A percentile compares a stretch with the other conserved stretches of the same genome.
Conservation (phyloP, 2,113 vertebrate species). For the Piprites chloris region DNA sequence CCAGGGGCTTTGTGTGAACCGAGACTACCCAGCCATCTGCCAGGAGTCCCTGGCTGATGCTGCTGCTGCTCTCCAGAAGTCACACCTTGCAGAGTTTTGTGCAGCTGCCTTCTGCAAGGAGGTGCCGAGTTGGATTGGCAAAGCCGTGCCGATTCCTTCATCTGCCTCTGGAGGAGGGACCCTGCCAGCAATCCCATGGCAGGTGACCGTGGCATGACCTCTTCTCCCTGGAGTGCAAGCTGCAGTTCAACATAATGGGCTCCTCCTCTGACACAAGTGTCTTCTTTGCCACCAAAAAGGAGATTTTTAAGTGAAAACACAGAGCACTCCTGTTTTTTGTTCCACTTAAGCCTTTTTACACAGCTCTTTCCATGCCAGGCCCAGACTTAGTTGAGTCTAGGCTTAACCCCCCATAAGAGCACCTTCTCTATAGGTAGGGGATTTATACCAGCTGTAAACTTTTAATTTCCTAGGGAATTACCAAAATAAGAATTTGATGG, state of each 20-base stretch:
- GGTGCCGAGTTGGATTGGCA: neutral
- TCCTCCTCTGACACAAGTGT: neutral
- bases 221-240: neutral
- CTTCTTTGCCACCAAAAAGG: neutral
- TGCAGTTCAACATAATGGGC: neutral
- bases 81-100: neutral
- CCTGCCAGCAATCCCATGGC: neutral
- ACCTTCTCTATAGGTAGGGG: neutral
- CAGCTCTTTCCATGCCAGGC: neutral
- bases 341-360: neutral
- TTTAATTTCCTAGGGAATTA: neutral
- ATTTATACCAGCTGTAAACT: neutral
- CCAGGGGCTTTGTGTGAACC: neutral
- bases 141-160: neutral
- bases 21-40: neutral
- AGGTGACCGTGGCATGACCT: neutral
- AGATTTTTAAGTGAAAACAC: neutral
- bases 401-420: neutral
- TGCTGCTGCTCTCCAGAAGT: constrained; percentile 17
- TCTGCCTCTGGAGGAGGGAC: neutral
- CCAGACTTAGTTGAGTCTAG: neutral
- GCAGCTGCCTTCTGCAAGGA: constrained; percentile 1
- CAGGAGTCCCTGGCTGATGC: neutral
- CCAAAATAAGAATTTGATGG: neutral
- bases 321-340: neutral